These are phyloP conservation scores for Arenicola marina DNA, from an alignment of 2,888 invertebrate genomes.

Conservation along the genomic window DNA sequence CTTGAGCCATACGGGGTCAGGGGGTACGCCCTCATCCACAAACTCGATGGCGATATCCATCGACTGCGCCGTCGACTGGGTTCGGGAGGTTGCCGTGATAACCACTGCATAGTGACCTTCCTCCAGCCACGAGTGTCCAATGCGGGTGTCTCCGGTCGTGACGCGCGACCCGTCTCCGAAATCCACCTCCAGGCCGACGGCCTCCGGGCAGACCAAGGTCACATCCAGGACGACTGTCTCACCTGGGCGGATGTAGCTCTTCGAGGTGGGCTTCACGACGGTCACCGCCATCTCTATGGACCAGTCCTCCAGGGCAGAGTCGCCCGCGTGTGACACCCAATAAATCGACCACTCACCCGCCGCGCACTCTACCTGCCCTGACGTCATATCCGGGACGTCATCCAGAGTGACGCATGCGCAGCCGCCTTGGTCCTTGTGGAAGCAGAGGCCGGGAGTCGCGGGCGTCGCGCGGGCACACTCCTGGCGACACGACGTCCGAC, in stretches of 20 bases:
- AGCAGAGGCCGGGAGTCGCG: no score
- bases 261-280: conserved; percentile 15
- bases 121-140: conserved; percentile 44
- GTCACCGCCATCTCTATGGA: conserved; percentile 15
- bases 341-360: no score
- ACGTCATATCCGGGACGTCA: no score
- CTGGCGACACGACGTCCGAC: no score
- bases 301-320: no score
- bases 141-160: not conserved
- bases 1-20: conserved; percentile 20
- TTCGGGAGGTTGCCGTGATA: conserved; percentile 29
- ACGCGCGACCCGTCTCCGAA: conserved; percentile 45
- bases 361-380: no score
- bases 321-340: no score
- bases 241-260: conserved; percentile 45
- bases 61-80: conserved; percentile 2
- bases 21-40: conserved; percentile 26
- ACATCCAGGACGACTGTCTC: conserved; percentile 45
- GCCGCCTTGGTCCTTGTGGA: no score
- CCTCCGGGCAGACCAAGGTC: conserved; percentile 31
- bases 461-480: no score
- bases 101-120: conserved; percentile 39
- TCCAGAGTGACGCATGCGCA: no score
- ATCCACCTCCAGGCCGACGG: conserved; percentile 39
- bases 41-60: conserved; percentile 16